Percentiles rank a stretch among this genome's conserved stretches.
These are phyloP conservation scores for Sceloporus undulatus DNA, from an alignment of 2,113 vertebrate genomes.

Conservation along the genomic window DNA sequence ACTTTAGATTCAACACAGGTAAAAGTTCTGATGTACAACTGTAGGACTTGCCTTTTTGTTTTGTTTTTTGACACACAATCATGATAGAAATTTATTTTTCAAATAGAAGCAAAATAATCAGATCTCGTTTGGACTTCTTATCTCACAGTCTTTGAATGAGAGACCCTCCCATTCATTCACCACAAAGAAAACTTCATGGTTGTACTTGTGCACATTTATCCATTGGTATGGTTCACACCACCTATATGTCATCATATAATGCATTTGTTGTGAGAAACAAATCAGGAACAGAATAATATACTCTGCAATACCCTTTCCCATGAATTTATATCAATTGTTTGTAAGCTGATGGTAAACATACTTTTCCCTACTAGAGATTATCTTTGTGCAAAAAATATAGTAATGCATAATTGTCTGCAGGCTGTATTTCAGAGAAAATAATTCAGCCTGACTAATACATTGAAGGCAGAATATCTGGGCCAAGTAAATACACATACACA, in stretches of 20 bases:
- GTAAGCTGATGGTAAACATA: neutral
- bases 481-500: neutral
- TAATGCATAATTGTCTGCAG: neutral
- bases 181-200: conserved; percentile 44
- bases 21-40: conserved; percentile 60
- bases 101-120: conserved; percentile 50
- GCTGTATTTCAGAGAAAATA: neutral
- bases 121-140: conserved; percentile 51
- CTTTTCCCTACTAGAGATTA: neutral
- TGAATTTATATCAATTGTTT: neutral
- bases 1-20: conserved; percentile 69
- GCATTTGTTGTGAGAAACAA: neutral
- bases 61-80: conserved; percentile 58
- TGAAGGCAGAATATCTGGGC: neutral
- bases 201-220: conserved; percentile 35
- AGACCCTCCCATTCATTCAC: conserved; percentile 38
- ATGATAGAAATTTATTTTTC: conserved; percentile 66
- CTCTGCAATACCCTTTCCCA: neutral
- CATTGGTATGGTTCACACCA: neutral
- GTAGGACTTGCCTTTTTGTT: conserved; percentile 58
- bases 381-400: neutral
- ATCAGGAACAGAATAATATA: neutral
- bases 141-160: conserved; percentile 61
- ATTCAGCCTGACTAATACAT: neutral
- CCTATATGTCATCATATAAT: neutral